These are phyloP conservation scores for Anhinga rufa DNA, from an alignment of 2,113 vertebrate species.

Conservation along the genomic window DNA sequence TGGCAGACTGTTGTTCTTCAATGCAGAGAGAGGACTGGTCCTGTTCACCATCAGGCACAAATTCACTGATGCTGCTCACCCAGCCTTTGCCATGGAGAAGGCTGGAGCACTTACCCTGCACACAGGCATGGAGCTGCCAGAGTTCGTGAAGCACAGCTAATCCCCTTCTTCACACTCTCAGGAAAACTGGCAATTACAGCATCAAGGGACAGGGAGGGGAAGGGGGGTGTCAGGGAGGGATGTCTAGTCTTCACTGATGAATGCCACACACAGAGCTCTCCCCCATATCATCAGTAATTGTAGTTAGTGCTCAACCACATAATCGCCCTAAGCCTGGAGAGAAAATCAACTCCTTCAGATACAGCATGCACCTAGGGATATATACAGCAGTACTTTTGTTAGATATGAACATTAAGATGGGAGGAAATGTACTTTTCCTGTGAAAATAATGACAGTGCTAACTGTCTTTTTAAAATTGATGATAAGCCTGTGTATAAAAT, in stretches of 20 bases:
- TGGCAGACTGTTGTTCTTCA: slow-evolving; percentile 85
- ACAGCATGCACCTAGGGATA: not conserved
- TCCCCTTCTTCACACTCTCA: not conserved
- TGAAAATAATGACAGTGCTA: not conserved
- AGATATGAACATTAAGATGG: not conserved
- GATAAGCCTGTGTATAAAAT: slow-evolving; percentile 26
- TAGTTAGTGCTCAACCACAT: not conserved
- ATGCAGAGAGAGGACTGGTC: slow-evolving; percentile 82
- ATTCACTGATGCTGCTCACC: slow-evolving; percentile 78
- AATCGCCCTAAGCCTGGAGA: not conserved
- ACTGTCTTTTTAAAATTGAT: slow-evolving; percentile 1
- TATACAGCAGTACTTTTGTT: slow-evolving; percentile 7
- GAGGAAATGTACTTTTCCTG: not conserved
- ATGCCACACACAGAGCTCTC: not conserved
- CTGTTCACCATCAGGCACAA: slow-evolving; percentile 79
- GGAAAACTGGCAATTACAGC: not conserved
- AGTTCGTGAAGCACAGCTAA: slow-evolving; percentile 84
- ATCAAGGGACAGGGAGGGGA: not conserved
- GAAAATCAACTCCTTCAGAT: not conserved
- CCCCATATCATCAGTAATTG: not conserved
- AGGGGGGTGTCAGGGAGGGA: not conserved
- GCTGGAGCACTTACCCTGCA: slow-evolving; percentile 81
- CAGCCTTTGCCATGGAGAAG: slow-evolving; percentile 85
- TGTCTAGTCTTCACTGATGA: not conserved
- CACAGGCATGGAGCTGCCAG: slow-evolving; percentile 81